Base-by-base conservation (phyloP, 2,888 invertebrate genomes). In the Meganola albula region DNA sequence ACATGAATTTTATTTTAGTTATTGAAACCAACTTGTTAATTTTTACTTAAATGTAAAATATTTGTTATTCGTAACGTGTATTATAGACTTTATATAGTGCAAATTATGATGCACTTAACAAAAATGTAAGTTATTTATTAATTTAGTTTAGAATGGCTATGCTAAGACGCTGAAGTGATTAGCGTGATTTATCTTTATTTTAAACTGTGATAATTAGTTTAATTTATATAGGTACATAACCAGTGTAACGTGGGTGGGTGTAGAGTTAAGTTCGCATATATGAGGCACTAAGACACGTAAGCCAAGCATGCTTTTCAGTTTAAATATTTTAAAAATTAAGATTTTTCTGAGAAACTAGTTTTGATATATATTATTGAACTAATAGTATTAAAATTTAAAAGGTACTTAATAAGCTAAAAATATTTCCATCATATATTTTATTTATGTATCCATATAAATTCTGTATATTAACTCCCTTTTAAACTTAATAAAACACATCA, bases 201-300 rank as follows among this genome's bases (percentile, higher is more conserved):
- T 78, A 67, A 84, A 74, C 85, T 85, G 85, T 85, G 85, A 85
- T 85, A 85, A 79, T 83, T 83, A 82, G 79, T 61, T 68, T 79
- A 73, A 72, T 78, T 63, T 49, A 50, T 57, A 57, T n/a, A n/a
- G n/a, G n/a, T 63, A 51, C 50, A 55, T 47, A 54, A 65, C 61
- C 66, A 65, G 60, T 63, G 57, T 56, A 50, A 45, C 20, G n/a
- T 7, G 3, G 37, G 36, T 44, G 47, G 53, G 51, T 40, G 44
- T 48, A 40, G 40, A 49, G 35, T 50, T 27, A 52, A 53, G 54
- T 53, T 53, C 49, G 44, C 40, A 49, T 14, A 8, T 22, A 13
- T 23, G 8, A 16, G 6, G 4, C 16, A 16, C 16, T n/a, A n/a
- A n/a, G n/a, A n/a, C n/a, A n/a, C n/a, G n/a, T n/a, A n/a, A n/a